Evolutionary conservation across 2,797 vertebrate genomes (phyloP).

Genomic region (Hyperoplus lanceolatus): DNA sequence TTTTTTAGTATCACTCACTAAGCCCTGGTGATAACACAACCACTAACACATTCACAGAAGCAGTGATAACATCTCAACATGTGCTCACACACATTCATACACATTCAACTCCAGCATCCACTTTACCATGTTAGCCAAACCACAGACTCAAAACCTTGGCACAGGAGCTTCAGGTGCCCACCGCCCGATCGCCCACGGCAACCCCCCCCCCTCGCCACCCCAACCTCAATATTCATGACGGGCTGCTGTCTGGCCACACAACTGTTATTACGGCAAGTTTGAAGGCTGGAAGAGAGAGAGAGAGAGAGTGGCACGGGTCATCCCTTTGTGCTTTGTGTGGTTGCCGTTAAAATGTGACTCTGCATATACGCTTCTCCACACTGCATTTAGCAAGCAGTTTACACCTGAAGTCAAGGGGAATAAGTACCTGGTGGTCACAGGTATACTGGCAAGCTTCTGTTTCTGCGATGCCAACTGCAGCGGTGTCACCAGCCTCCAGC

Average conservation of each 20-base stretch:
- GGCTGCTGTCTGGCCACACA: constrained; percentile 42
- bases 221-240: constrained; percentile 57
- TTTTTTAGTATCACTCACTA: background rate
- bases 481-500: constrained; percentile 33
- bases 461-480: constrained; percentile 43
- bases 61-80: constrained; percentile 42
- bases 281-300: constrained; percentile 10
- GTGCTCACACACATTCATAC: background rate
- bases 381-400: constrained; percentile 21
- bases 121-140: constrained; percentile 44
- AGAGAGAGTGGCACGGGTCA: constrained; percentile 24
- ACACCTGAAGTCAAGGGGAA: constrained; percentile 50
- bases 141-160: constrained; percentile 37
- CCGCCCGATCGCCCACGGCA: constrained; percentile 8
- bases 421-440: constrained; percentile 63
- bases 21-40: constrained; percentile 41
- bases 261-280: constrained; percentile 38
- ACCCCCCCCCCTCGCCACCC: background rate
- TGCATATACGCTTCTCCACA: constrained; percentile 37
- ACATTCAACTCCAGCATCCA: background rate
- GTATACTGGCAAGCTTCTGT: constrained; percentile 27
- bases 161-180: constrained; percentile 45
- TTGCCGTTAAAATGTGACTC: constrained; percentile 47
- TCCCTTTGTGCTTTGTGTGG: constrained; percentile 37
- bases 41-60: constrained; percentile 14